Evolutionary conservation across 2,888 invertebrate genomes (phyloP).

Genomic region (Pemphredon lugubris): DNA sequence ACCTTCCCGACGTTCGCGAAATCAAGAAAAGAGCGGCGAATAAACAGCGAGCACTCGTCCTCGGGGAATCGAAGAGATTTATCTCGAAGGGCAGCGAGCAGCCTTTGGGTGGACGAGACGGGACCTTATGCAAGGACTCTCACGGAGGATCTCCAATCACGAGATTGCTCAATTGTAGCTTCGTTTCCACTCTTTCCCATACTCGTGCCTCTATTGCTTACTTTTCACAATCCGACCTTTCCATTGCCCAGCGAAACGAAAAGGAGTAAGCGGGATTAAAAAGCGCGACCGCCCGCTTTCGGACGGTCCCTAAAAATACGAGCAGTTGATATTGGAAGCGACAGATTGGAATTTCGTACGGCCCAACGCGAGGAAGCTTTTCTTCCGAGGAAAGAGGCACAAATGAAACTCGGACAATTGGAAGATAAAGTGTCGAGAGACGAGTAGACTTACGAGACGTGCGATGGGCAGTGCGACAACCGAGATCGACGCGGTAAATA

Average conservation of each 20-base stretch:
- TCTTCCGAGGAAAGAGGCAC: no score
- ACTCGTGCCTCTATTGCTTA: constrained; percentile 28
- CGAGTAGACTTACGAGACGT: no score
- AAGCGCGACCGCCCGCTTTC: constrained; percentile 45
- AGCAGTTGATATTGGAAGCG: not conserved
- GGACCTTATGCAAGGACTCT: constrained; percentile 56
- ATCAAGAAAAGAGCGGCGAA: constrained; percentile 59
- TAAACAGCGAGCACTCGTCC: constrained; percentile 44
- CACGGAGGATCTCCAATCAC: constrained; percentile 73
- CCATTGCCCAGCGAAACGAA: constrained; percentile 53
- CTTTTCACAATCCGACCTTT: constrained; percentile 46
- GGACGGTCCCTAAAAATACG: constrained; percentile 26
- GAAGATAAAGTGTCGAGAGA: no score
- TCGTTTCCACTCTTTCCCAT: constrained; percentile 52
- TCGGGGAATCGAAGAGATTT: constrained; percentile 60
- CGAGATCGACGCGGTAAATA: no score
- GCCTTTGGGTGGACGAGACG: constrained; percentile 58
- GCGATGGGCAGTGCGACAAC: no score
- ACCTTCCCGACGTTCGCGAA: constrained; percentile 34
- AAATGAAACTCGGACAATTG: no score
- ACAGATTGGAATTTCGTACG: no score
- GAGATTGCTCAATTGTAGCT: constrained; percentile 79
- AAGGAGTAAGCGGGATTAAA: constrained; percentile 51
- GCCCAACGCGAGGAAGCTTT: no score
- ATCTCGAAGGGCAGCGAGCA: constrained; percentile 66